Percentiles rank a stretch among this genome's conserved stretches.
phyloP scores from a whole-genome alignment of 2,797 vertebrate genomes.

The Pelodytes ibericus region DNA sequence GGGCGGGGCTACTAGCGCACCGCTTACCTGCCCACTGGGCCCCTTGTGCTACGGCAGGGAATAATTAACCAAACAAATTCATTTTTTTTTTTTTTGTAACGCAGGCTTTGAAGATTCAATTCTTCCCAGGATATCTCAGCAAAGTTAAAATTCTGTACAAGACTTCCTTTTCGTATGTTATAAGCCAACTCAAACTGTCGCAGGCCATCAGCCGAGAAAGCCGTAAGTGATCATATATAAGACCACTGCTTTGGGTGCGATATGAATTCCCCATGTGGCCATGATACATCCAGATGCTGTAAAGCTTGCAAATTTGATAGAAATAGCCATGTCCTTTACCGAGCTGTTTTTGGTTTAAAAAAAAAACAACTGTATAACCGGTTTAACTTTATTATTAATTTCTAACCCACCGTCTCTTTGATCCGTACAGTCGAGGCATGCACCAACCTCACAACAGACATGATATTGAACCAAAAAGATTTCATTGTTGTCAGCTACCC shows the following conservation, averaged over 20 bases:
- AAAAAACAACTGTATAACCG: too few species aligned
- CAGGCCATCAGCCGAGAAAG: background rate
- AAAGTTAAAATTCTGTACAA: slow-evolving; percentile 16
- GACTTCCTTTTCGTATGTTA: background rate
- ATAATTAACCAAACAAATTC: too few species aligned
- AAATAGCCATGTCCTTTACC: too few species aligned
- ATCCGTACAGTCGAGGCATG: background rate
- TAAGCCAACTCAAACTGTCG: slow-evolving; percentile 30
- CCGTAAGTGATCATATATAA: slow-evolving; percentile 19
- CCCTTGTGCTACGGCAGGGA: too few species aligned
- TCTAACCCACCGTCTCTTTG: background rate
- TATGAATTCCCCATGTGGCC: too few species aligned
- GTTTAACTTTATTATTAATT: too few species aligned
- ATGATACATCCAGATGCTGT: too few species aligned
- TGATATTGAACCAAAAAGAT: slow-evolving; percentile 30
- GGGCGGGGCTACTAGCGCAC: too few species aligned
- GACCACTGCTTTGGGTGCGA: too few species aligned
- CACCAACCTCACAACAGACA: slow-evolving; percentile 44
- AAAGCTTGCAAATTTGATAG: too few species aligned
- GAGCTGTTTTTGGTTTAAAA: too few species aligned
- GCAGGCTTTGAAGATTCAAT: slow-evolving; percentile 25
- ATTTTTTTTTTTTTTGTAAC: background rate
- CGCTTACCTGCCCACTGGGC: too few species aligned
- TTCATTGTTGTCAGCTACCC: slow-evolving; percentile 43
- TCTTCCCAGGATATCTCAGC: slow-evolving; percentile 41